Evolutionary conservation across 2,888 invertebrate genomes (phyloP).

Genomic region (Pseudococcus jackbeardsleyi): DNA sequence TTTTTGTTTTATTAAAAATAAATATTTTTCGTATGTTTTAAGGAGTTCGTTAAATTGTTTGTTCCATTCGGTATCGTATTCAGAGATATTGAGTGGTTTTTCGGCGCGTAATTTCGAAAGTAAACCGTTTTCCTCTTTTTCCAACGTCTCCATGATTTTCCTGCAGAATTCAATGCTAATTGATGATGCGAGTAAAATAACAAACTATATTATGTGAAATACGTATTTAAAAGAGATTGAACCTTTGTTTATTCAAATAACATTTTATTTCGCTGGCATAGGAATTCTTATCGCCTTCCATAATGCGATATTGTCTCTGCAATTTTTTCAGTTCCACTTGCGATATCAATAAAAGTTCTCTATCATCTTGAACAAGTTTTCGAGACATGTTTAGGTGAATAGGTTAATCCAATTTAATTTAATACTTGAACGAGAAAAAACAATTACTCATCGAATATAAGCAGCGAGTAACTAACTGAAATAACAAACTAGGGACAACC

Average conservation of each 20-base stretch:
- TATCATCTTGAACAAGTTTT: conserved; percentile 63
- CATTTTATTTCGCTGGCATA: conserved; percentile 80
- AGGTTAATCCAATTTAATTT: background rate
- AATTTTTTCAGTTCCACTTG: conserved; percentile 78
- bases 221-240: background rate
- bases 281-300: conserved; percentile 83
- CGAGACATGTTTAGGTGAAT: conserved; percentile 35
- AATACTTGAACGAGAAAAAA: background rate
- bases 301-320: conserved; percentile 85
- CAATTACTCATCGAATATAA: background rate
- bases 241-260: conserved; percentile 72
- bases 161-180: conserved; percentile 68
- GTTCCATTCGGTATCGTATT: conserved; percentile 14
- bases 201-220: conserved; percentile 1
- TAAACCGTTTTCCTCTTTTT: conserved; percentile 72
- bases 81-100: background rate
- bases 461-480: conserved; percentile 25
- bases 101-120: conserved; percentile 44
- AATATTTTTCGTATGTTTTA: conserved; percentile 59
- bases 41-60: conserved; percentile 44
- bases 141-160: conserved; percentile 75
- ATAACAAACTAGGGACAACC: conserved; percentile 19
- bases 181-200: background rate
- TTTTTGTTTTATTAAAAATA: conserved; percentile 59
- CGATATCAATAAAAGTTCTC: conserved; percentile 54